Evolutionary conservation across 2,888 invertebrate species (phyloP).

Genomic region (Priocnemis perturbator): DNA sequence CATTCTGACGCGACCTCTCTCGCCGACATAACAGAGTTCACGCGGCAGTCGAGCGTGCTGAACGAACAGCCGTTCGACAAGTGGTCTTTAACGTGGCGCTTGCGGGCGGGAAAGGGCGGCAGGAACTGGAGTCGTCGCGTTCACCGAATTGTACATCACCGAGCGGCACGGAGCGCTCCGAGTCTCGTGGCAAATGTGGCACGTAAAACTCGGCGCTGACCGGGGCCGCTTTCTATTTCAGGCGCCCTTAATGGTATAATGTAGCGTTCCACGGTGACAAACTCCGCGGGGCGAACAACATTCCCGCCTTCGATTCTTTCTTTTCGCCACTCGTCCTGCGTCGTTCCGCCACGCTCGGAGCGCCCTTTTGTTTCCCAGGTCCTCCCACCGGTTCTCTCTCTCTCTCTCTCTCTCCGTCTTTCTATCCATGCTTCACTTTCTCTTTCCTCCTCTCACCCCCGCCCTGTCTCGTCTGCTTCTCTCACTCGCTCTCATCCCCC

Average conservation of each 20-base stretch:
- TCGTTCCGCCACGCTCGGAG: conserved; percentile 28
- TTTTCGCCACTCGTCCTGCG: conserved; percentile 40
- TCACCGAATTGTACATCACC: conserved; percentile 46
- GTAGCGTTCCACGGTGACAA: conserved; percentile 66
- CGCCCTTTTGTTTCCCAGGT: conserved; percentile 52
- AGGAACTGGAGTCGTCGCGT: conserved; percentile 5
- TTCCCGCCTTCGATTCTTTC: conserved; percentile 54
- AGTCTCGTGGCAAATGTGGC: conserved; percentile 53
- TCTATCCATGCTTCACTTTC: conserved; percentile 1
- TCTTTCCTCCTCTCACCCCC: neutral
- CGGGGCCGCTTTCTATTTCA: conserved; percentile 46
- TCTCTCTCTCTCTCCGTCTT: conserved; percentile 8
- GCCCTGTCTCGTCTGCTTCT: conserved; percentile 11
- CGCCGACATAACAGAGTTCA: too few relatives aligned
- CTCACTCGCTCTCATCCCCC: conserved; percentile 20
- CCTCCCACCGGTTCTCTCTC: neutral
- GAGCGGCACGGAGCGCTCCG: conserved; percentile 14
- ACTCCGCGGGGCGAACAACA: conserved; percentile 64
- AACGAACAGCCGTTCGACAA: too few relatives aligned
- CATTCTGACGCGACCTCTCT: too few relatives aligned
- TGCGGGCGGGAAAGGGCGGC: neutral
- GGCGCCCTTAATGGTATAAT: conserved; percentile 51
- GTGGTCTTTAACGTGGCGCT: too few relatives aligned
- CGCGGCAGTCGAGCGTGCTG: too few relatives aligned
- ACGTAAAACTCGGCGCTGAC: conserved; percentile 44